Evolutionary conservation across 2,113 vertebrate species (phyloP).

Genomic region (Bos javanicus): DNA sequence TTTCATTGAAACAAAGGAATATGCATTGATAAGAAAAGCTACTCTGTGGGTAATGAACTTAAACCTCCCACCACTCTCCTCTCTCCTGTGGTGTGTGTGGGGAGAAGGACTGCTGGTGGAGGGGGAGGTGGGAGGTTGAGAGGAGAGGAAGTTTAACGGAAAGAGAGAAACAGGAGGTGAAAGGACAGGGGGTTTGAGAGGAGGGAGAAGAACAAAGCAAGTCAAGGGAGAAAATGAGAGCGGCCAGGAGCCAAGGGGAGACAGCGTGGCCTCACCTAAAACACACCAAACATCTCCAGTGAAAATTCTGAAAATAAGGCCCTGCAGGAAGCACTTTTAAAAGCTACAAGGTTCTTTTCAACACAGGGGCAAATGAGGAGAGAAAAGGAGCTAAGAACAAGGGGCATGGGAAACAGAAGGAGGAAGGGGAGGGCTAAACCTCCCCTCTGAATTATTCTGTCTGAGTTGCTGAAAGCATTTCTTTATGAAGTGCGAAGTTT

Average conservation of each 20-base stretch:
- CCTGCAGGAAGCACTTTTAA: neutral
- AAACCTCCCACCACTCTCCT: neutral
- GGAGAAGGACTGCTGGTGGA: neutral
- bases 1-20: neutral
- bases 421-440: neutral
- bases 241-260: neutral
- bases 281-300: neutral
- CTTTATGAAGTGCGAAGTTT: slow-evolving; percentile 14
- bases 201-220: neutral
- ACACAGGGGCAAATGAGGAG: neutral
- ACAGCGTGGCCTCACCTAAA: neutral
- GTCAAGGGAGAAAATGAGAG: neutral
- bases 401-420: neutral
- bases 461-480: neutral
- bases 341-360: neutral
- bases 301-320: neutral
- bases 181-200: neutral
- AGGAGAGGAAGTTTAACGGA: neutral
- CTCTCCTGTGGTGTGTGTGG: neutral
- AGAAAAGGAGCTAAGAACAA: neutral
- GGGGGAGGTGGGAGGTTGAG: too few species aligned
- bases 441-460: neutral
- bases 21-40: neutral
- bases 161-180: neutral
- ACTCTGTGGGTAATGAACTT: neutral